These are phyloP conservation scores for Florisuga fusca DNA, from an alignment of 2,797 vertebrate genomes.

Conservation along the genomic window DNA sequence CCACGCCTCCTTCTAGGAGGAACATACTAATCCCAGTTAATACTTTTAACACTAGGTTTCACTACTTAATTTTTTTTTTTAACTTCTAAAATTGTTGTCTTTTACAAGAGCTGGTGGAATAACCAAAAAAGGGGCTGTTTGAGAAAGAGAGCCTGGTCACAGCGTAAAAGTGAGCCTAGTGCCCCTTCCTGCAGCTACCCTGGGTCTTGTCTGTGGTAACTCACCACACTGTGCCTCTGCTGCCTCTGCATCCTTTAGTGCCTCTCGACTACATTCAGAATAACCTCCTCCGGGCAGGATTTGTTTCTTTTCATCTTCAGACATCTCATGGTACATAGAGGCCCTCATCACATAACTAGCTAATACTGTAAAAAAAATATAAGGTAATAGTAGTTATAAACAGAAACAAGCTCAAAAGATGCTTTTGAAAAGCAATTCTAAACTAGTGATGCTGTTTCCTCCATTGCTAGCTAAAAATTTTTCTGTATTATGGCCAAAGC, in stretches of 20 bases:
- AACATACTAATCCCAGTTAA: not conserved
- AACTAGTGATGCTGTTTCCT: not conserved
- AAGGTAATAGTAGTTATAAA: not conserved
- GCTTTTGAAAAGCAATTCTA: not conserved
- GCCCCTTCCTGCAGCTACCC: not conserved
- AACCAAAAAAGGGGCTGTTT: not conserved
- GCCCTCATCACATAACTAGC: not conserved
- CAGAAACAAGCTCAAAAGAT: not conserved
- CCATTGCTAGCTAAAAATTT: not conserved
- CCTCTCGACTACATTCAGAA: not conserved
- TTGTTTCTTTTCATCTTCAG: not conserved
- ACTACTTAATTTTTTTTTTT: not conserved
- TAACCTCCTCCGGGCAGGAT: not conserved
- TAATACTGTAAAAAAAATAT: not conserved
- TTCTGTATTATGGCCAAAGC: not conserved
- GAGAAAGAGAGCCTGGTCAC: not conserved
- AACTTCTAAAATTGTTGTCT: not conserved
- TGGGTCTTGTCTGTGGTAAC: not conserved
- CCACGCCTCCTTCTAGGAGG: not conserved
- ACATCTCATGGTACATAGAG: not conserved
- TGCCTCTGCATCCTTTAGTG: not conserved
- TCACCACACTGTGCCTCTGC: fast-evolving
- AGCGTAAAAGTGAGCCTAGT: not conserved
- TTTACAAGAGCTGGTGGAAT: not conserved
- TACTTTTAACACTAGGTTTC: not conserved